These are phyloP conservation scores for Ypsolopha sequella DNA, from an alignment of 2,888 invertebrate genomes.

Conservation along the genomic window DNA sequence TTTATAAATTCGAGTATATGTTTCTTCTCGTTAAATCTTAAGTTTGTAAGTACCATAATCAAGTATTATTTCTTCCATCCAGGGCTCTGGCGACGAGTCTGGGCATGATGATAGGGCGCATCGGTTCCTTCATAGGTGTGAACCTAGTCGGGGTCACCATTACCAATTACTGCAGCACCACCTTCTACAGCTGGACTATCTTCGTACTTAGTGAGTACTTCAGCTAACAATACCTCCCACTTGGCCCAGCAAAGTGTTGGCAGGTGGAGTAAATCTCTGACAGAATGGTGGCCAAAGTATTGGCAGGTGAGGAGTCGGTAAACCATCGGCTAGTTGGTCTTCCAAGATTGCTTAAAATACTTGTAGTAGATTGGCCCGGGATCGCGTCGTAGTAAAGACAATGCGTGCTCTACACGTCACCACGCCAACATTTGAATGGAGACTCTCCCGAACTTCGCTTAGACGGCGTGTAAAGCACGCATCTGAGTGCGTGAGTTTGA, in stretches of 20 bases:
- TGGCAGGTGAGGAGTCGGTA: too few relatives aligned
- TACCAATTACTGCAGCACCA: slow-evolving; percentile 25
- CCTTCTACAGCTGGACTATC: slow-evolving; percentile 31
- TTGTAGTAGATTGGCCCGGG: background rate
- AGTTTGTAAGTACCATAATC: background rate
- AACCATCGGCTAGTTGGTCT: background rate
- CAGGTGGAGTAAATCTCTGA: too few relatives aligned
- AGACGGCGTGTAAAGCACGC: too few relatives aligned
- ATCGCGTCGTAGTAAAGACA: background rate
- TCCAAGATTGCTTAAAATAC: too few relatives aligned
- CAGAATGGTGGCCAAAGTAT: too few relatives aligned
- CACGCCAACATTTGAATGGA: too few relatives aligned
- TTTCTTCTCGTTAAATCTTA: background rate
- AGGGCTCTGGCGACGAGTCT: slow-evolving; percentile 40
- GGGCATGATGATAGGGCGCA: slow-evolving; percentile 34
- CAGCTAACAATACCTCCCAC: too few relatives aligned
- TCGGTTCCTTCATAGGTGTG: slow-evolving; percentile 30
- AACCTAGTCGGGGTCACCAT: slow-evolving; percentile 35
- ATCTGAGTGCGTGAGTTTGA: too few relatives aligned
- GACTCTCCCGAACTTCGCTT: too few relatives aligned
- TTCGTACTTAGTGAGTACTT: slow-evolving; percentile 31
- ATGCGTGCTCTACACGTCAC: too few relatives aligned
- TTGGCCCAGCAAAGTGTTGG: too few relatives aligned
- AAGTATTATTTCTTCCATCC: slow-evolving; percentile 6
- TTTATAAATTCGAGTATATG: too few relatives aligned